Evolutionary conservation across 2,797 vertebrate genomes (phyloP).

Genomic region (Diplodus sargus): DNA sequence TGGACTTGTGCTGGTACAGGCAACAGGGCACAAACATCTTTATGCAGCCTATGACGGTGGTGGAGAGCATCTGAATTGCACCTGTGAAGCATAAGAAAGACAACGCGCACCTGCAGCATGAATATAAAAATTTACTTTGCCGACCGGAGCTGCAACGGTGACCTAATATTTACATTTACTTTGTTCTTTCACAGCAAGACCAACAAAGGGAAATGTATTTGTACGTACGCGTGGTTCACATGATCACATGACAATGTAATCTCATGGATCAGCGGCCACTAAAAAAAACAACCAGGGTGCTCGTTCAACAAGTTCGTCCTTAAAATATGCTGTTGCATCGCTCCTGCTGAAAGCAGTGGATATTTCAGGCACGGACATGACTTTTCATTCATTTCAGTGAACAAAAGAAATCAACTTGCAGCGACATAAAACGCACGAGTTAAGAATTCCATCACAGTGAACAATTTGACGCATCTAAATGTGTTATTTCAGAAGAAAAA

Average conservation of each 20-base stretch:
- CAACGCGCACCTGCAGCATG: background rate
- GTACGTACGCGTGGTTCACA: too few relatives aligned
- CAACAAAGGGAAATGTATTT: background rate
- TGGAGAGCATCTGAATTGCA: constrained; percentile 96
- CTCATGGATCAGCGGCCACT: too few relatives aligned
- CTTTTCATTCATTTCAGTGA: background rate
- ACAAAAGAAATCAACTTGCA: background rate
- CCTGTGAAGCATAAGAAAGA: constrained; percentile 76
- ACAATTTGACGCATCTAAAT: background rate
- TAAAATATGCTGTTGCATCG: background rate
- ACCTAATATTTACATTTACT: background rate
- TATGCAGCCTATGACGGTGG: constrained; percentile 92
- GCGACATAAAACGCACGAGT: background rate
- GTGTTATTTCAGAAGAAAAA: background rate
- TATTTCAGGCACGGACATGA: background rate
- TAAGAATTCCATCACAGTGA: background rate
- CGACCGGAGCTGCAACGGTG: background rate
- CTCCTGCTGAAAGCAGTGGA: background rate
- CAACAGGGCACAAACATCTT: constrained; percentile 96
- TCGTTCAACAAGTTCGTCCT: background rate
- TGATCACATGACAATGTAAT: too few relatives aligned
- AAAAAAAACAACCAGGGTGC: too few relatives aligned
- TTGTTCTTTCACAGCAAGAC: background rate
- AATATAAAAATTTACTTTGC: background rate
- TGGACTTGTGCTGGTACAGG: constrained; percentile 92